Base-by-base conservation (phyloP, 1,140 invertebrate genomes). In the Phthorimaea operculella region DNA sequence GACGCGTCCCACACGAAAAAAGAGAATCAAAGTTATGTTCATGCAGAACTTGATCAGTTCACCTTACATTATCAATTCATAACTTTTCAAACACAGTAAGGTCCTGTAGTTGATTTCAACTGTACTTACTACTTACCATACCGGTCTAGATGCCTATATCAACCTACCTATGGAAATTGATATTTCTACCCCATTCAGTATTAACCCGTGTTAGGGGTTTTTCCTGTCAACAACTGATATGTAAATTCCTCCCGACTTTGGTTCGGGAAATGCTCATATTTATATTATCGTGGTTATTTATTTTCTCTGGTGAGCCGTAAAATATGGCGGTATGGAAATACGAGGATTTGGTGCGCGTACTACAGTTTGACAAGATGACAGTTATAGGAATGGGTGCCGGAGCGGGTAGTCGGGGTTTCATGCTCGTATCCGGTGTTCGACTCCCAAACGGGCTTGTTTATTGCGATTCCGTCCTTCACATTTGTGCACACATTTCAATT, bases 281-380 rank as follows among this genome's bases (percentile, higher is more conserved):
- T 75, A 77, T 79, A 77, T 74, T 75, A 80, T 80, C 63, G 73
- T 67, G 74, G 76, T 80, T 82, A 80, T 83, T 81, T 83, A 83
- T 79, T 82, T 83, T 78, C 76, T 76, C 68, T 69, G 59, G 66
- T 72, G 76, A 72, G 70, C 72, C 73, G 70, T 79, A 78, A 83
- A 83, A 78, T 82, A 80, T 79, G 64, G 68, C 64, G 63, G 68
- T 75, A 82, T 82, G 80, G 76, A 76, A 79, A 83, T 83, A 64
- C 55, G 66, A 68, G 79, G 80, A 79, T 82, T 82, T 79, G 61
- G 57, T 34, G 52, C 61, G 62, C 61, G 62, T 69, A 68, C 62
- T 74, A 72, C 68, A 75, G 68, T 81, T 80, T 83, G 80, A 83
- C 80, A 79, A 72, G 71, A 67, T 83, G 80, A 83, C 80, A 82